Base-by-base conservation (phyloP, 2,797 vertebrate genomes). In the Heterohyrax brucei region DNA sequence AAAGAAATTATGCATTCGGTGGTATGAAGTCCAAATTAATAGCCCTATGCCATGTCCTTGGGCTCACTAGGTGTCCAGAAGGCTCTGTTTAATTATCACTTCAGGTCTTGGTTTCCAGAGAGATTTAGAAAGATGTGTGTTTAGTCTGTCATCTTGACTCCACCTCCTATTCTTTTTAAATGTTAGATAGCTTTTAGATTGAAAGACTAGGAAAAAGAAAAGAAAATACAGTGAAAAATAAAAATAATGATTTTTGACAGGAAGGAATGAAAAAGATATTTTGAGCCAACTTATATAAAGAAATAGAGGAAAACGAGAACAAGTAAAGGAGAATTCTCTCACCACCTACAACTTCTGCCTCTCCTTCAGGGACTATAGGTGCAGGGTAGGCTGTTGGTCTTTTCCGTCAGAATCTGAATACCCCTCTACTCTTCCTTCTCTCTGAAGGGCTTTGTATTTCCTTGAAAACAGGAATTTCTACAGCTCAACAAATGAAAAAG, bases 141-240 rank as follows among this genome's bases (percentile, higher is more conserved):
- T 39, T 39, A 39, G 39, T 39, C 39, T 39, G 39, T 39, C 39
- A 39, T 39, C 39, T 39, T 39, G 39, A 39, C 39, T 39, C 39
- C 39, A 39, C 3, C 39, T 39, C 39, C 39, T 39, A 61, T 82
- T 53, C 28, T 84, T 75, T 79, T 85, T 80, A n/a, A 56, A 16
- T 53, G 7, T 85, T 80, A 59, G 39, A 64, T 50, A 28, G 28
- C 44, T 72, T 89, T 39, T 53, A 96, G n/a, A 61, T 61, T 81
- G 64, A 93, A 87, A 75, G 12, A 1, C 14, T 89, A 13, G 22
- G 53, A 87, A 5, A 92, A 86, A 96, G 26, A 77, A 16, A 92
- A 10, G 7, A 88, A 5, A 93, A 94, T 24, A 2, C n/a, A 78
- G 12, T 50, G 28, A 94, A 92, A 97, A 91, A 75, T 72, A 7